Evolutionary conservation across 2,888 invertebrate genomes (phyloP).

Genomic region (Nephrocerus scutellatus): DNA sequence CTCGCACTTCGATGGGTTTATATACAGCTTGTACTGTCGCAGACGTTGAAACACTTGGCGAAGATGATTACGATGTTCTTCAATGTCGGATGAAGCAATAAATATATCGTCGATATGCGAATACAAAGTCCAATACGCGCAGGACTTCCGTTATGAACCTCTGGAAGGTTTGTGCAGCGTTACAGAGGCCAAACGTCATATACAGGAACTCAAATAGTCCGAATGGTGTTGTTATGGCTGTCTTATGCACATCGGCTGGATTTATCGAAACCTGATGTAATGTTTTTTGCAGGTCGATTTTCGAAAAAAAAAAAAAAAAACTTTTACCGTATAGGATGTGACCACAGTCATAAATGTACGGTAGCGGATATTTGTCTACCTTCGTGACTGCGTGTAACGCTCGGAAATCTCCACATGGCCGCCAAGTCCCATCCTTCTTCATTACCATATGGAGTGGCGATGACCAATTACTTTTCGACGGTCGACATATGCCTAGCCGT

Average conservation of each 20-base stretch:
- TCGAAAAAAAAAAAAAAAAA: constrained; percentile 31
- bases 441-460: constrained; percentile 18
- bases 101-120: constrained; percentile 31
- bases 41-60: constrained; percentile 21
- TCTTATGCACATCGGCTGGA: constrained; percentile 29
- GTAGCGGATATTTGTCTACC: constrained; percentile 35
- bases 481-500: constrained; percentile 14
- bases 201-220: constrained; percentile 32
- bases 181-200: constrained; percentile 38
- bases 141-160: constrained; percentile 32
- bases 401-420: constrained; percentile 18
- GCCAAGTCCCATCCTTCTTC: constrained; percentile 18
- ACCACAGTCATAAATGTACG: constrained; percentile 22
- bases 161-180: constrained; percentile 38
- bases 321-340: constrained; percentile 25
- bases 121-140: constrained; percentile 24
- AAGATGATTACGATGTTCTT: constrained; percentile 24
- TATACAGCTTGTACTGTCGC: constrained; percentile 6
- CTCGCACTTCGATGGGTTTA: constrained; percentile 14
- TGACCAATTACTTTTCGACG: constrained; percentile 20
- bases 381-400: constrained; percentile 24
- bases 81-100: constrained; percentile 21
- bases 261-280: constrained; percentile 36
- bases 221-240: constrained; percentile 35
- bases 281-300: constrained; percentile 27